Evolutionary conservation across 2,888 invertebrate genomes (phyloP).

Genomic region (Chorisops tibialis): DNA sequence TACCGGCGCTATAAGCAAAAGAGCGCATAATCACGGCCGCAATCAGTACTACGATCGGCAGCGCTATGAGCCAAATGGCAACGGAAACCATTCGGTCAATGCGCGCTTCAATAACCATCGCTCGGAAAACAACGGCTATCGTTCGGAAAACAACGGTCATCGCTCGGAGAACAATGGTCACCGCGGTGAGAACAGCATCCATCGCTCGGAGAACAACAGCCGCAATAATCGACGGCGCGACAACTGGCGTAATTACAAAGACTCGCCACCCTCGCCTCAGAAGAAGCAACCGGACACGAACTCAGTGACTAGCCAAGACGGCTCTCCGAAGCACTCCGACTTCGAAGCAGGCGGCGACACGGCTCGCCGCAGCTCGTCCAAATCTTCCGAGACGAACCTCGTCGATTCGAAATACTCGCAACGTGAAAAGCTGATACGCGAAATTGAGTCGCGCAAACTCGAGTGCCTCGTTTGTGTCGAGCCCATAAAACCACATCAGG

Average conservation of each 20-base stretch:
- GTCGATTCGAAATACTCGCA: constrained; percentile 50
- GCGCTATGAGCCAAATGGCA: constrained; percentile 17
- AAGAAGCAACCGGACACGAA: constrained; percentile 1
- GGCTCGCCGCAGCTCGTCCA: not conserved
- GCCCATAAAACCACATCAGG: constrained; percentile 71
- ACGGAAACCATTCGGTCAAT: not conserved
- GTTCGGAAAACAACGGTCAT: constrained; percentile 1
- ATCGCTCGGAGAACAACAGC: not conserved
- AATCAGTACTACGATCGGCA: constrained; percentile 9
- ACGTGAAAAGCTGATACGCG: constrained; percentile 77
- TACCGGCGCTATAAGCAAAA: constrained; percentile 36
- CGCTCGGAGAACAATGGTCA: not conserved
- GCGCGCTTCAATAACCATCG: not conserved
- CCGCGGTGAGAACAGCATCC: too few relatives aligned
- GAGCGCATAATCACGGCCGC: constrained; percentile 26
- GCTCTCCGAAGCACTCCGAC: constrained; percentile 11
- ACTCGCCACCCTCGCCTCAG: constrained; percentile 7
- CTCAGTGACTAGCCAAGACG: not conserved
- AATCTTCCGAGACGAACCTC: not conserved
- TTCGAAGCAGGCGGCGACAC: not conserved
- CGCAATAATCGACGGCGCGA: constrained; percentile 10
- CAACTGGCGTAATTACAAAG: constrained; percentile 13
- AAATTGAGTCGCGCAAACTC: constrained; percentile 73
- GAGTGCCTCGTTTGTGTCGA: constrained; percentile 97
- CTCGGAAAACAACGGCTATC: not conserved